A percentile compares a stretch with the other conserved stretches of the same genome.
These are phyloP conservation scores for Molossus molossus DNA, from an alignment of 2,797 vertebrate species.

Conservation along the genomic window DNA sequence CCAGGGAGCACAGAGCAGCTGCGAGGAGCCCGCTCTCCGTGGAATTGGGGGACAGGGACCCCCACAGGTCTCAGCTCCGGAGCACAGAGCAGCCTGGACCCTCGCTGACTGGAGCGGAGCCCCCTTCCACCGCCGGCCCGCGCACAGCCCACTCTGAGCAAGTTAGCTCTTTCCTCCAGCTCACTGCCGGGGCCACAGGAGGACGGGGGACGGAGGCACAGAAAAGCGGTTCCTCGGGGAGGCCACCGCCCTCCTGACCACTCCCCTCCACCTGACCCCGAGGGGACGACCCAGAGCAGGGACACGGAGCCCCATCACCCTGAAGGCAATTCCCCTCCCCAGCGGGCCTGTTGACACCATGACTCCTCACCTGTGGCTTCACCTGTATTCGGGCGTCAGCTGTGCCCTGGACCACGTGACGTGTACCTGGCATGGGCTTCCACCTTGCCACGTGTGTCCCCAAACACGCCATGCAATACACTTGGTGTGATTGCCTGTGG, in stretches of 20 bases:
- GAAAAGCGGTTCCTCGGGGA: not conserved
- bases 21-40: too few species aligned
- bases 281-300: rapidly evolving
- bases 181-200: not conserved
- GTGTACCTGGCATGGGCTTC: not conserved
- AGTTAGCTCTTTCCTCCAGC: not conserved
- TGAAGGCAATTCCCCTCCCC: too few species aligned
- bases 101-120: not conserved
- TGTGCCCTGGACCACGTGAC: rapidly evolving
- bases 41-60: too few species aligned
- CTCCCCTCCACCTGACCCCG: rapidly evolving
- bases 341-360: too few species aligned
- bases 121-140: too few species aligned
- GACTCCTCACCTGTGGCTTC: rapidly evolving
- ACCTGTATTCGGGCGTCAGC: rapidly evolving
- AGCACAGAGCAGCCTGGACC: not conserved
- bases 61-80: too few species aligned
- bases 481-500: not conserved
- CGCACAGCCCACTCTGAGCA: too few species aligned
- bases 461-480: rapidly evolving
- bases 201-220: too few species aligned
- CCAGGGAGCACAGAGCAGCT: too few species aligned
- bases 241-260: rapidly evolving
- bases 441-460: too few species aligned
- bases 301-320: rapidly evolving